Percentiles rank a stretch among this genome's conserved stretches.
These are phyloP conservation scores for Danio aesculapii DNA, from an alignment of 2,797 vertebrate genomes.

Conservation along the genomic window DNA sequence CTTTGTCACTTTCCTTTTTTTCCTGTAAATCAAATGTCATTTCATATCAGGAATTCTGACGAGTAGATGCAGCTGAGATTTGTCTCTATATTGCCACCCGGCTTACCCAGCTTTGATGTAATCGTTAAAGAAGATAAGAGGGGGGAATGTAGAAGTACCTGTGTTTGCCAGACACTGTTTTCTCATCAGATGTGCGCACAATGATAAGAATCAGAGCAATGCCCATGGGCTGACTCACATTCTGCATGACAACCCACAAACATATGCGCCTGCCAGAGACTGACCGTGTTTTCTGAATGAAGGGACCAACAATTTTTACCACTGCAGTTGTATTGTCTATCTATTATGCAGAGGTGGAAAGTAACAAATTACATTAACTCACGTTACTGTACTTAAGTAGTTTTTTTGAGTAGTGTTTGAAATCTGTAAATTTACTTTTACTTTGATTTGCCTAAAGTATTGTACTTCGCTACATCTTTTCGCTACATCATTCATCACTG, in stretches of 20 bases:
- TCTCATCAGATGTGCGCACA: slow-evolving; percentile 74
- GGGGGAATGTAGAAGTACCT: slow-evolving; percentile 73
- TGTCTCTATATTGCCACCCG: slow-evolving; percentile 73
- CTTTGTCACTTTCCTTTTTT: slow-evolving; percentile 64
- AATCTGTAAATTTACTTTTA: no score
- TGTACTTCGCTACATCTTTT: no score
- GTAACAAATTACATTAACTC: no score
- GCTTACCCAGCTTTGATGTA: slow-evolving; percentile 80
- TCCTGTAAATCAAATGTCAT: slow-evolving; percentile 71
- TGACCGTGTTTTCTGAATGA: background rate
- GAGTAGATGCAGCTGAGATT: slow-evolving; percentile 75
- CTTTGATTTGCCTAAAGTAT: no score
- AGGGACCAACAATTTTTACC: background rate
- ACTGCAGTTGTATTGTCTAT: slow-evolving; percentile 12
- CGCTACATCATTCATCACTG: no score
- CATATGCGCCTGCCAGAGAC: slow-evolving; percentile 58
- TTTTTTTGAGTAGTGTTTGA: no score
- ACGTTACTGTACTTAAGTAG: no score
- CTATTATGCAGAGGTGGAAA: no score
- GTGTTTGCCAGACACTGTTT: slow-evolving; percentile 74
- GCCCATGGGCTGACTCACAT: slow-evolving; percentile 75
- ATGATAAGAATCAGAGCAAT: slow-evolving; percentile 78
- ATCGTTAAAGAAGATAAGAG: slow-evolving; percentile 79
- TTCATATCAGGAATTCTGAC: slow-evolving; percentile 70
- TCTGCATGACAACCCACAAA: slow-evolving; percentile 77